These are phyloP conservation scores for Poecilia latipinna DNA, from an alignment of 2,113 vertebrate genomes.

Conservation along the genomic window DNA sequence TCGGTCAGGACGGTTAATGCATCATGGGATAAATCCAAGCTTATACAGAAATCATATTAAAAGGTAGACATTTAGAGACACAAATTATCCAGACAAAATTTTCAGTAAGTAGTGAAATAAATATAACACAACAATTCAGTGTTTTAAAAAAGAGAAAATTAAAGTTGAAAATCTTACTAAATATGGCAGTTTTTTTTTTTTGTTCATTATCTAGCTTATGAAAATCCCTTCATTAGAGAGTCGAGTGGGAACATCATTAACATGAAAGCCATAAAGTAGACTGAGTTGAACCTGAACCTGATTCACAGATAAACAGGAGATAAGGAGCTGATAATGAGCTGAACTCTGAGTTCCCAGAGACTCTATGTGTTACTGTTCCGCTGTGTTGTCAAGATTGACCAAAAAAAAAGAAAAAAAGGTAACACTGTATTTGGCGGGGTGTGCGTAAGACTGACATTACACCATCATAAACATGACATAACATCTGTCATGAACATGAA, in stretches of 20 bases:
- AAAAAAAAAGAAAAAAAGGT: neutral
- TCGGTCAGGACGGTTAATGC: neutral
- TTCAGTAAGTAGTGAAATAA: neutral
- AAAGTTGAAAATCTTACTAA: neutral
- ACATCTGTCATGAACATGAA: no score
- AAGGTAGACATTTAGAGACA: neutral
- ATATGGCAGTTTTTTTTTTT: neutral
- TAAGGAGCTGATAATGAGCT: slow-evolving; percentile 1
- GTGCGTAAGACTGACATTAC: no score
- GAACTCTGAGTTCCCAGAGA: neutral
- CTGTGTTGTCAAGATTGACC: neutral
- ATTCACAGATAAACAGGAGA: neutral
- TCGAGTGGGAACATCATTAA: neutral
- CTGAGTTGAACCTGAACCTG: neutral
- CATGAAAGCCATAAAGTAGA: neutral
- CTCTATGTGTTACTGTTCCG: neutral
- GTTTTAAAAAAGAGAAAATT: neutral
- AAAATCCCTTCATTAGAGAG: neutral
- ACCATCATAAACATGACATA: no score
- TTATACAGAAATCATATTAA: neutral
- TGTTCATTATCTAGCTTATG: neutral
- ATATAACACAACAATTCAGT: no score
- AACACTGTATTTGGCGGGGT: no score
- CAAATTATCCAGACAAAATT: neutral
- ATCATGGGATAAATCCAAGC: neutral